Base-by-base conservation (phyloP, 2,113 vertebrate genomes). In the Nibea coibor region DNA sequence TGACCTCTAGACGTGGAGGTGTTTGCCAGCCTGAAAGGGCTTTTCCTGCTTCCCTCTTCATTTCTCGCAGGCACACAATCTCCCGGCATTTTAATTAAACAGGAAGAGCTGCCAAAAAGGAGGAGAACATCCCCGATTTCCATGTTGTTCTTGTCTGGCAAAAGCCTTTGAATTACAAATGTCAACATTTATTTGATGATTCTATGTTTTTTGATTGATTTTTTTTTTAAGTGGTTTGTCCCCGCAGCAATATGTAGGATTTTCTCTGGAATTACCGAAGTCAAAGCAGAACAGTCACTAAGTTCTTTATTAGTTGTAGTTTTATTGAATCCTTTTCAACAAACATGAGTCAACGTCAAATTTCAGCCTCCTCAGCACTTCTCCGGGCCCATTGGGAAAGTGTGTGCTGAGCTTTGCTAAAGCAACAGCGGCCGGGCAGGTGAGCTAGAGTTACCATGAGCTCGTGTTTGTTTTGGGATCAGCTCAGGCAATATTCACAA, bases 401-500 rank as follows among this genome's bases (percentile, higher is more conserved):
- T 84, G 74, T 83, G 82, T 80, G 79, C 81, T 58, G 82, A 85
- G 87, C 80, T 89, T 84, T 81, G 69, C 89, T 88, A 89, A 89
- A 90, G 85, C 88, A 93, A 88, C 87, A 87, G 86, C 16, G 17
- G 84, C 82, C 6, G 53, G 42, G 83, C 86, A 88, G 87, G 87
- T 91, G 76, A 88, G 87, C 83, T 82, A 65, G 85, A 87, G 88
- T 89, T 84, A 89, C 90, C 86, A 69, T 78, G 84, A 86, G 68
- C 81, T 54, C 0, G 50, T 91, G 88, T 92, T 94, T 90, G 88
- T 53, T 88, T 89, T 89, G 81, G 87, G 89, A 92, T 94, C 75
- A 90, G 87, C 80, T 84, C 68, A 4, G 78, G 84, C 81, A 78
- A 85, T 85, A 88, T 86, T 75, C 90, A 81, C 86, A 87, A 90